These are phyloP conservation scores for Macroteleia sp. DNA, from an alignment of 2,888 invertebrate species.

Conservation along the genomic window DNA sequence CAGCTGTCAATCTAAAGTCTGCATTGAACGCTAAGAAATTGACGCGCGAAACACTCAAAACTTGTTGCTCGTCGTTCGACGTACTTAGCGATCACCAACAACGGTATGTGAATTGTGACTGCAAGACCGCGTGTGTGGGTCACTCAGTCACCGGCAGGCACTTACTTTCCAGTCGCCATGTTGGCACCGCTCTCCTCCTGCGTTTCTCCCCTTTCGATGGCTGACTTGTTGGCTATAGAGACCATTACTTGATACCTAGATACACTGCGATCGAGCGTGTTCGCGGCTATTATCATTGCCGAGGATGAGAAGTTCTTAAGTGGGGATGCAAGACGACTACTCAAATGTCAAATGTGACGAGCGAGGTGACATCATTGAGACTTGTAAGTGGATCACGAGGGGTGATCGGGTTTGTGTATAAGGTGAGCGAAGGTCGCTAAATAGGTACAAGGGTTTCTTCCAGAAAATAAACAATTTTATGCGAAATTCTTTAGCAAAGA, in stretches of 20 bases:
- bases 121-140: conserved; percentile 73
- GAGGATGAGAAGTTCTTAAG: conserved; percentile 2
- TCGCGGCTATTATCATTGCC: conserved; percentile 23
- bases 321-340: background rate
- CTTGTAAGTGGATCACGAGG: too few species aligned
- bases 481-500: too few species aligned
- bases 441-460: too few species aligned
- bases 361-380: too few species aligned
- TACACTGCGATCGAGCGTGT: conserved; percentile 10
- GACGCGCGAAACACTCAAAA: conserved; percentile 19
- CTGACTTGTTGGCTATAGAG: conserved; percentile 35
- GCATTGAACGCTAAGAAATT: background rate
- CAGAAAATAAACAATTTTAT: too few species aligned
- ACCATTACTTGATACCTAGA: conserved; percentile 31
- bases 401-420: too few species aligned
- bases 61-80: conserved; percentile 49
- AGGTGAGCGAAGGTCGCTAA: too few species aligned
- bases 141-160: conserved; percentile 74
- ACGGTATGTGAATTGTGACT: conserved; percentile 75
- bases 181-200: conserved; percentile 68
- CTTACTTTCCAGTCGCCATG: conserved; percentile 78
- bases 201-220: conserved; percentile 55
- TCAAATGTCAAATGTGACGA: conserved; percentile 38
- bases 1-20: background rate
- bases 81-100: conserved; percentile 70